Evolutionary conservation across 1,140 invertebrate species (phyloP).

Genomic region (Lordiphosa stackelbergi): DNA sequence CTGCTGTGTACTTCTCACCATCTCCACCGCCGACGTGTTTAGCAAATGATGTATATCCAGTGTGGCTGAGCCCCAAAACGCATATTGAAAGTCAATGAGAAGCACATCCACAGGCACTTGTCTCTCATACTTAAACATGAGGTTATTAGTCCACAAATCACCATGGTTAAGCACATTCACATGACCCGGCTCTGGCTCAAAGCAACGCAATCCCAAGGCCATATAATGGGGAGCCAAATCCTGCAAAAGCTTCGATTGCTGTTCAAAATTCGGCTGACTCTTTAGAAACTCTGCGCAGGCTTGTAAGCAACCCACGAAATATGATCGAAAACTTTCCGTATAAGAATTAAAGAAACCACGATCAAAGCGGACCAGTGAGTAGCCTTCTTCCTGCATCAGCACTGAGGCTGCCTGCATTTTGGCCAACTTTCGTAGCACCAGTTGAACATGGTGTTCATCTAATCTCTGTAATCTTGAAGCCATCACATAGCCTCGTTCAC

Average conservation of each 20-base stretch:
- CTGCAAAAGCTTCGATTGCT: slow-evolving; percentile 26
- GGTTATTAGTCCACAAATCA: slow-evolving; percentile 83
- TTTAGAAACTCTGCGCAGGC: slow-evolving; percentile 31
- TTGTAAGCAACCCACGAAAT: slow-evolving; percentile 40
- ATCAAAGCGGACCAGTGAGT: slow-evolving; percentile 35
- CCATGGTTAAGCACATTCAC: slow-evolving; percentile 82
- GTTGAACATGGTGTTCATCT: slow-evolving; percentile 78
- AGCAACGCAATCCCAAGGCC: slow-evolving; percentile 43
- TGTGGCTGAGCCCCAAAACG: slow-evolving; percentile 55
- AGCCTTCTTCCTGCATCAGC: slow-evolving; percentile 15
- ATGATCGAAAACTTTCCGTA: slow-evolving; percentile 42
- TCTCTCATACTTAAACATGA: slow-evolving; percentile 80
- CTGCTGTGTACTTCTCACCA: slow-evolving; percentile 22
- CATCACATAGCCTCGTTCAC: slow-evolving; percentile 69
- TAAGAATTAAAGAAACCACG: slow-evolving; percentile 57
- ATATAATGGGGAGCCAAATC: slow-evolving; percentile 36
- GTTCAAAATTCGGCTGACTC: slow-evolving; percentile 15
- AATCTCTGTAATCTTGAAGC: slow-evolving; percentile 78
- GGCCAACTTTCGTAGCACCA: slow-evolving; percentile 79
- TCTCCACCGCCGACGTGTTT: slow-evolving; percentile 51
- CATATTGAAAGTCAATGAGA: slow-evolving; percentile 64
- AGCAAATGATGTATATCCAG: slow-evolving; percentile 65
- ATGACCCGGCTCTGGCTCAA: slow-evolving; percentile 72
- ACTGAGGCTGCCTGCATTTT: slow-evolving; percentile 79
- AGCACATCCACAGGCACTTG: slow-evolving; percentile 78